Evolutionary conservation across 2,888 invertebrate species (phyloP).

Genomic region (Cylindroiulus punctatus): DNA sequence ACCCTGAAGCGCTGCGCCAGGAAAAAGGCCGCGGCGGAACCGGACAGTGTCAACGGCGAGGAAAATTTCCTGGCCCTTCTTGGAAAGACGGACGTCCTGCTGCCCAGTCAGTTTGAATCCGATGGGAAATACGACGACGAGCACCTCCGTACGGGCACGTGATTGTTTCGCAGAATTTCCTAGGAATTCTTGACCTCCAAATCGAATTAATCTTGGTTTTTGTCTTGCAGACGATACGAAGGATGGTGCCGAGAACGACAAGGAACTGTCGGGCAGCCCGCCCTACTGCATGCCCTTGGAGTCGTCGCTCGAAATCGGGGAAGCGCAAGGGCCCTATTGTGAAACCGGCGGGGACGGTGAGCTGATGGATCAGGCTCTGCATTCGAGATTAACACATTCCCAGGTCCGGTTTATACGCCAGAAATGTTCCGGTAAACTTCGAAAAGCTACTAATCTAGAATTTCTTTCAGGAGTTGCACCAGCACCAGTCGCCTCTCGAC

Average conservation of each 20-base stretch:
- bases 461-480: neutral
- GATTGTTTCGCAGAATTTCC: no score
- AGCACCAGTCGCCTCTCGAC: neutral
- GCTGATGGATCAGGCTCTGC: neutral
- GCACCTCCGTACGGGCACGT: neutral
- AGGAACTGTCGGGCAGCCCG: neutral
- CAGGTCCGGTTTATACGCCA: neutral
- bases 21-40: constrained; percentile 16
- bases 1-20: neutral
- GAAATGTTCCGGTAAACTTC: no score
- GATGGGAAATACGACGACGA: neutral
- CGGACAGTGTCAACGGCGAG: neutral
- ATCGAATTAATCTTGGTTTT: no score
- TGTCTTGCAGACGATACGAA: neutral
- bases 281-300: constrained; percentile 27
- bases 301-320: neutral
- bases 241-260: neutral
- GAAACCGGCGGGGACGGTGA: neutral
- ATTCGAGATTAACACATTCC: constrained; percentile 30
- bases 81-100: neutral
- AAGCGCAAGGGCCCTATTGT: neutral
- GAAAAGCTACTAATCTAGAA: no score
- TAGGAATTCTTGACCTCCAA: no score
- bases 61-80: neutral
- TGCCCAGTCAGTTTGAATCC: neutral